Conservation (phyloP, 2,888 invertebrate genomes). For the Acleris emargana region DNA sequence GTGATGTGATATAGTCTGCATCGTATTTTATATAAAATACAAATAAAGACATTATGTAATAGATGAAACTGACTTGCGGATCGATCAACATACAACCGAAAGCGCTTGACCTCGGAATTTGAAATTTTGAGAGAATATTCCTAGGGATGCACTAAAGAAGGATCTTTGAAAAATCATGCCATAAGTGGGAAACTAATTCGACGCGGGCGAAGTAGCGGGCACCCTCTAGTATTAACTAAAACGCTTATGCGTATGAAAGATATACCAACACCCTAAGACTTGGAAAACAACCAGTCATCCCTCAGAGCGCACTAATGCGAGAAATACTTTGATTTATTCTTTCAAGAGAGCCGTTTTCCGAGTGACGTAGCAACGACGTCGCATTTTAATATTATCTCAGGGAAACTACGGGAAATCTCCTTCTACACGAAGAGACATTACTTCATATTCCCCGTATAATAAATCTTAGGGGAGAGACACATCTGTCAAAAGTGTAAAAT, state of each 20-base stretch:
- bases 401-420: constrained; percentile 70
- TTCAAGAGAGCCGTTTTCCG: constrained; percentile 54
- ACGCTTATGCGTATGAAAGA: constrained; percentile 1
- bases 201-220: background rate
- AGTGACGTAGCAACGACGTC: constrained; percentile 59
- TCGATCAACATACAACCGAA: too few species aligned
- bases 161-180: too few species aligned
- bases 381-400: constrained; percentile 62
- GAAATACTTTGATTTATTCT: constrained; percentile 63
- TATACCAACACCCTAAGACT: constrained; percentile 14
- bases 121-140: too few species aligned
- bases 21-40: too few species aligned
- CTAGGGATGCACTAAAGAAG: too few species aligned
- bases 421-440: constrained; percentile 61
- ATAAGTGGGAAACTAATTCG: too few species aligned
- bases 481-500: constrained; percentile 82
- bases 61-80: too few species aligned
- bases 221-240: background rate
- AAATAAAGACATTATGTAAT: too few species aligned
- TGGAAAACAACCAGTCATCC: constrained; percentile 32
- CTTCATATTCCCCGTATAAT: constrained; percentile 73
- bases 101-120: too few species aligned
- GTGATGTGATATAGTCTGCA: too few species aligned
- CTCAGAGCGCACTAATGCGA: constrained; percentile 36
- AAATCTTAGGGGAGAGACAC: constrained; percentile 76